Percentiles rank a stretch among this genome's conserved stretches.
Evolutionary conservation across 2,797 vertebrate genomes (phyloP).

Genomic region (Dicrostonyx torquatus): DNA sequence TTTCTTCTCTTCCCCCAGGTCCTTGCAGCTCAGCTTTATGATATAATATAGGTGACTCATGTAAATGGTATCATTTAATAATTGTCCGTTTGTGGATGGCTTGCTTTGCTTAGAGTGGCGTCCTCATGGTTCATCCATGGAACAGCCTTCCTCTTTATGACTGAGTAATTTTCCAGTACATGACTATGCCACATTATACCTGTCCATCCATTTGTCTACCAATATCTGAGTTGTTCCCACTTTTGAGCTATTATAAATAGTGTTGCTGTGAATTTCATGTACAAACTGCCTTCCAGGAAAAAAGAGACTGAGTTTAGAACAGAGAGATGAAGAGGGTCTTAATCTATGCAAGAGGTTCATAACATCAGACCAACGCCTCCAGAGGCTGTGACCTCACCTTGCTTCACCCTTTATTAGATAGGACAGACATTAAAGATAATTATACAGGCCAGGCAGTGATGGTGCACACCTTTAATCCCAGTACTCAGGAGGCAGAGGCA

Average conservation of each 20-base stretch:
- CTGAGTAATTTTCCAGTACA: background rate
- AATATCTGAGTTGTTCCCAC: too few species aligned
- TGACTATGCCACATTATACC: background rate
- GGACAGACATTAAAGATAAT: background rate
- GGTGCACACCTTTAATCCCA: background rate
- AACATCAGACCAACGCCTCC: background rate
- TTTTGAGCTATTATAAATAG: background rate
- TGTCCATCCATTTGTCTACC: background rate
- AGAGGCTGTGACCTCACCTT: background rate
- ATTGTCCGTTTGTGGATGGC: background rate
- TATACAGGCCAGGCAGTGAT: background rate
- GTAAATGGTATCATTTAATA: background rate
- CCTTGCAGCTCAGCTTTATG: background rate
- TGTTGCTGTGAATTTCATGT: background rate
- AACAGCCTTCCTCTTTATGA: conserved; percentile 20
- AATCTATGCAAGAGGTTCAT: background rate
- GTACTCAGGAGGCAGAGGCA: background rate
- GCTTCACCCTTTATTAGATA: background rate
- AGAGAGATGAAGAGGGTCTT: background rate
- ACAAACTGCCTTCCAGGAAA: conserved; percentile 20
- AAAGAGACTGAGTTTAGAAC: background rate
- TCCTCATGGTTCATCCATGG: background rate
- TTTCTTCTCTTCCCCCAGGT: background rate
- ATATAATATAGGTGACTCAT: background rate
- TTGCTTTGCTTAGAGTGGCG: background rate